phyloP scores from a whole-genome alignment of 2,113 vertebrate genomes.

The Ammodytes marinus region DNA sequence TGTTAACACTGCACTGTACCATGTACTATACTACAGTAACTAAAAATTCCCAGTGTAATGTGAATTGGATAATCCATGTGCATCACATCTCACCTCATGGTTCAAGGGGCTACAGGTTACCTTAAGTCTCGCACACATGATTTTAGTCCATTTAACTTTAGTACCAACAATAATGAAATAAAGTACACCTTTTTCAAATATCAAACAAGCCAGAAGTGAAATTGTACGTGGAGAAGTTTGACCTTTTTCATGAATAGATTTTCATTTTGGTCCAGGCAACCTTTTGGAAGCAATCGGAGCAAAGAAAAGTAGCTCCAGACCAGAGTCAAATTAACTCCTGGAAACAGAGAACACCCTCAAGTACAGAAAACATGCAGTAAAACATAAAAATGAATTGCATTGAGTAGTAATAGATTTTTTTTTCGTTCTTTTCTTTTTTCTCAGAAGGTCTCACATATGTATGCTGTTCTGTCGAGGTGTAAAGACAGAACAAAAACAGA shows the following conservation, averaged over 20 bases:
- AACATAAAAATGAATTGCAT: background rate
- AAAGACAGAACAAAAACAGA: background rate
- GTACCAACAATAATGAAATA: background rate
- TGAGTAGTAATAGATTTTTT: background rate
- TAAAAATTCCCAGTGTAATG: background rate
- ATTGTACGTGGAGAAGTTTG: conserved; percentile 19
- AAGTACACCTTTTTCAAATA: background rate
- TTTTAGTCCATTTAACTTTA: background rate
- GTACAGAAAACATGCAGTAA: background rate
- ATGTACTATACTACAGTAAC: background rate
- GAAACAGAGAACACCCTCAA: background rate
- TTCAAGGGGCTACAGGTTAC: background rate
- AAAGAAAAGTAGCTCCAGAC: background rate
- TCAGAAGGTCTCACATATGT: background rate
- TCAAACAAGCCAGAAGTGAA: background rate
- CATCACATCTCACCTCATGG: background rate
- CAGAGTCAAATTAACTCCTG: background rate
- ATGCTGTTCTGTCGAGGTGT: background rate
- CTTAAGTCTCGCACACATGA: background rate
- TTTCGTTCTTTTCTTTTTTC: too few species aligned
- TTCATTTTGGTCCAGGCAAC: background rate
- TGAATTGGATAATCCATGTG: background rate
- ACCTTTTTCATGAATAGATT: background rate
- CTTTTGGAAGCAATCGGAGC: background rate
- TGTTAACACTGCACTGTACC: background rate